Base-by-base conservation (phyloP, 30 jellyfish, hydroid and myxozoan genomes). In the Catostylus mosaicus region DNA sequence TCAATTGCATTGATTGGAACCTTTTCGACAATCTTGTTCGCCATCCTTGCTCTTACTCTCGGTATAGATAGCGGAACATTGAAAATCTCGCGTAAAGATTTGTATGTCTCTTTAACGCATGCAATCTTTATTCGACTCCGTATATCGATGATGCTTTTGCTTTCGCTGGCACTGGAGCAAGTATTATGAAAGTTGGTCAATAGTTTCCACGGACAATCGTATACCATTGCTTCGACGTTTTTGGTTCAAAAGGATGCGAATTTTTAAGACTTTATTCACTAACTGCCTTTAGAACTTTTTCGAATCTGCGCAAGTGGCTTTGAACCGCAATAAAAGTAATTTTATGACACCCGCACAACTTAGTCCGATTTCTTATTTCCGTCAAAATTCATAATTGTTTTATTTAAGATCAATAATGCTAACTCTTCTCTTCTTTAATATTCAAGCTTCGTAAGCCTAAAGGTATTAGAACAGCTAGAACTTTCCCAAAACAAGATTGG, bases 81-180 rank as follows among this genome's bases (percentile, higher is more conserved):
- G 76, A 80, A 80, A 23, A 67, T 54, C 35, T 48, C 83, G 37
- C 63, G n/a, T 8, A 80, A 27, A 0, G 84, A 51, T 76, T 76
- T 56, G 76, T 56, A 76, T 26, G 54, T 38, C 54, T 74, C 75
- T 16, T 24, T 10, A 36, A 68, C 45, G n/a, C 64, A 19, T 3
- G 80, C 2, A 12, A 2, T 26, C 64, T 32, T 36, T n/a, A n/a
- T n/a, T n/a, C n/a, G n/a, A n/a, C n/a, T n/a, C 35, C 37, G 1
- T 4, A 30, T 64, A 26, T 31, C 56, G 26, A 12, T 38, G 4
- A 2, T 61, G 4, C 4, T 26, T 9, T 54, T 18, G 14, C 18
- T 9, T 9, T 20, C 3, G 2, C 74, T 26, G 5, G 74, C 22
- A 38, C 26, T 5, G 7, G 4, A 27, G 63, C 63, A 2, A 6